Conservation (phyloP, 2,888 invertebrate species). For the Drosophila heteroneura region DNA sequence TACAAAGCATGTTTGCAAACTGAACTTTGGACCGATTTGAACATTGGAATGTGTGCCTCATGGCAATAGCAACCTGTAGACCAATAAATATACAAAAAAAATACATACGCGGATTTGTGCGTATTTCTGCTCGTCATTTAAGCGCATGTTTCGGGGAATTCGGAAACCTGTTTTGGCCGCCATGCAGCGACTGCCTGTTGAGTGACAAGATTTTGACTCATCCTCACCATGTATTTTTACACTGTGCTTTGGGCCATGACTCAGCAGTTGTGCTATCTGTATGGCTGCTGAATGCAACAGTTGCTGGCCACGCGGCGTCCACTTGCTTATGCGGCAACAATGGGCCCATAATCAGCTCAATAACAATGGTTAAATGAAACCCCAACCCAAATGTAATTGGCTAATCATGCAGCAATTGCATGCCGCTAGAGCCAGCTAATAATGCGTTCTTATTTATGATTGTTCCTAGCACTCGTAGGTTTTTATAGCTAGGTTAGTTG, state of each 20-base stretch:
- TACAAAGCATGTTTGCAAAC: conserved; percentile 43
- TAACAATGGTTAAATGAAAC: conserved; percentile 10
- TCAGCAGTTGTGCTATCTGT: conserved; percentile 54
- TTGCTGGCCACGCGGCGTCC: conserved; percentile 43
- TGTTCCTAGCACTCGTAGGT: not conserved
- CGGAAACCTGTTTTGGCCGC: conserved; percentile 62
- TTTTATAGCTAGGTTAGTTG: conserved; percentile 17
- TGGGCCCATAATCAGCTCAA: conserved; percentile 4
- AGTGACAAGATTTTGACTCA: conserved; percentile 50
- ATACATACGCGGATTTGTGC: not conserved
- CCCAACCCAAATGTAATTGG: conserved; percentile 18
- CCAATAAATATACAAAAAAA: conserved; percentile 1
- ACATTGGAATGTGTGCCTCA: conserved; percentile 48
- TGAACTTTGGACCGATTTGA: conserved; percentile 61
- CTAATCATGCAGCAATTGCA: conserved; percentile 38
- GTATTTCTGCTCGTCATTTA: conserved; percentile 18
- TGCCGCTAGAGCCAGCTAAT: conserved; percentile 24
- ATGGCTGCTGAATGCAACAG: conserved; percentile 15
- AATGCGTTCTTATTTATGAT: conserved; percentile 6
- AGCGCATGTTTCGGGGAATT: conserved; percentile 52
- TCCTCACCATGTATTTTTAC: conserved; percentile 29
- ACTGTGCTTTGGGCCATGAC: conserved; percentile 43
- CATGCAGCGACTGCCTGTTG: conserved; percentile 33
- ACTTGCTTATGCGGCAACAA: conserved; percentile 40
- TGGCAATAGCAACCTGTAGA: conserved; percentile 5